phyloP scores from a whole-genome alignment of 2,113 vertebrate species.

The Bostrychus sinensis region DNA sequence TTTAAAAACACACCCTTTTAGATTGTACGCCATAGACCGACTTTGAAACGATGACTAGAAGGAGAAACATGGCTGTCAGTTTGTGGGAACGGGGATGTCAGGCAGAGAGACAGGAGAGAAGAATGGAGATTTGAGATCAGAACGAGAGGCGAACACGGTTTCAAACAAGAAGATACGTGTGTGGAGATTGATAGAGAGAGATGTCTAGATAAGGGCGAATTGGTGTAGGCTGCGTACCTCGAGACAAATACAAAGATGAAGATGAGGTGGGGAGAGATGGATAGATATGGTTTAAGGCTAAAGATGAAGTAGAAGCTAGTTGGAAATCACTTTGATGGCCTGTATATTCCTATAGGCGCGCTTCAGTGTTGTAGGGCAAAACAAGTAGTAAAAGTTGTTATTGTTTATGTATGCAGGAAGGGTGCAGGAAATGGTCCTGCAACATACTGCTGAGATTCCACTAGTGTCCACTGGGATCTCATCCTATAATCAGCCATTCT shows the following conservation, averaged over 20 bases:
- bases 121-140: constrained; percentile 40
- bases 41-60: constrained; percentile 55
- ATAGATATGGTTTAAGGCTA: constrained; percentile 39
- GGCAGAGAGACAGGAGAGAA: constrained; percentile 21
- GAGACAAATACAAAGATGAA: constrained; percentile 41
- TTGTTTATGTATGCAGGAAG: constrained; percentile 19
- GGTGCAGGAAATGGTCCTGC: constrained; percentile 29
- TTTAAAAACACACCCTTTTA: constrained; percentile 11
- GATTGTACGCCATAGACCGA: constrained; percentile 40
- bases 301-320: constrained; percentile 39
- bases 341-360: constrained; percentile 30
- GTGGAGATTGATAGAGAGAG: constrained; percentile 49
- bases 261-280: constrained; percentile 14
- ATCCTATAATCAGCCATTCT: constrained; percentile 30
- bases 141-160: constrained; percentile 35
- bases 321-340: constrained; percentile 44
- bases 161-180: constrained; percentile 35
- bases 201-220: constrained; percentile 42
- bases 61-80: constrained; percentile 49
- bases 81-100: constrained; percentile 46
- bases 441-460: constrained; percentile 26
- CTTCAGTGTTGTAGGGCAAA: constrained; percentile 14
- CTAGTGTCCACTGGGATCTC: constrained; percentile 36
- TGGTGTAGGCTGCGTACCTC: constrained; percentile 4
- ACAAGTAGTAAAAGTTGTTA: not conserved